These are phyloP conservation scores for Gopherus flavomarginatus DNA, from an alignment of 2,113 vertebrate genomes.

Conservation along the genomic window DNA sequence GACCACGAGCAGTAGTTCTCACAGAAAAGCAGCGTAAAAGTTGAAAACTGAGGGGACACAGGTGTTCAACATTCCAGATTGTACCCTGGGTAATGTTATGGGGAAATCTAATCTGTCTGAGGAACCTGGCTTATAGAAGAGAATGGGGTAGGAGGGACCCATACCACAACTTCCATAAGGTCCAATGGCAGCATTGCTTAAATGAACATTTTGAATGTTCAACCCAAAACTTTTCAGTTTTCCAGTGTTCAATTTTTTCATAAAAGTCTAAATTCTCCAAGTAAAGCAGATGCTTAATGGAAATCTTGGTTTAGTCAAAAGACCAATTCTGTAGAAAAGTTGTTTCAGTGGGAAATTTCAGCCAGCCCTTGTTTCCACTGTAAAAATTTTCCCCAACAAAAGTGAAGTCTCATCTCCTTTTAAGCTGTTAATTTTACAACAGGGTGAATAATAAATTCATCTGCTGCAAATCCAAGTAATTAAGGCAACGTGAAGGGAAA, in stretches of 20 bases:
- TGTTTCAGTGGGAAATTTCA: not conserved
- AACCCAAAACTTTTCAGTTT: not conserved
- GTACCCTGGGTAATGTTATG: too few relatives aligned
- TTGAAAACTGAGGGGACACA: too few relatives aligned
- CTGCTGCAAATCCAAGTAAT: not conserved
- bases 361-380: not conserved
- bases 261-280: too few relatives aligned
- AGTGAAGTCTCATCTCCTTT: not conserved
- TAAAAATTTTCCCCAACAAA: not conserved
- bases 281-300: not conserved
- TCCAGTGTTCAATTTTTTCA: too few relatives aligned
- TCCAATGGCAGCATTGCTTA: not conserved
- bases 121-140: too few relatives aligned
- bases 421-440: not conserved
- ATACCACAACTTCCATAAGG: not conserved
- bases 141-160: not conserved
- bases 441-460: not conserved
- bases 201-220: not conserved
- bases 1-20: too few relatives aligned
- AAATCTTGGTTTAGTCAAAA: not conserved
- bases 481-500: not conserved
- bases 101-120: too few relatives aligned
- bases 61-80: too few relatives aligned
- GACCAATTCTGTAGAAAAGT: not conserved
- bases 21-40: too few relatives aligned